Evolutionary conservation across 2,888 invertebrate species (phyloP).

Genomic region (Tipula vernalis): DNA sequence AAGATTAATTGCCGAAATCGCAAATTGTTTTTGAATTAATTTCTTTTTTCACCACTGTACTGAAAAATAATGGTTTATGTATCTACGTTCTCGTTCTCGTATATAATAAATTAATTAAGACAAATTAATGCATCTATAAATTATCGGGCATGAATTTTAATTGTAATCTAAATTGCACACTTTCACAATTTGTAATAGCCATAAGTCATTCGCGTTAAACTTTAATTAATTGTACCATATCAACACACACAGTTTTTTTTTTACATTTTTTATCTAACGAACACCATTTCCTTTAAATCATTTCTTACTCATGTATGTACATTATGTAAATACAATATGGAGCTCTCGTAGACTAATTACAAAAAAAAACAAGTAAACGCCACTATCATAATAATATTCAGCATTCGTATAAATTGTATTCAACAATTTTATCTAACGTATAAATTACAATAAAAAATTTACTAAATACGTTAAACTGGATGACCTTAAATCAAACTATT

Average conservation of each 20-base stretch:
- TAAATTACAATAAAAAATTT: not conserved
- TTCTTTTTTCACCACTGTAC: too few species aligned
- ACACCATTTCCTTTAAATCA: not conserved
- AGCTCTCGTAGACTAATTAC: not conserved
- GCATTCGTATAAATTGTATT: not conserved
- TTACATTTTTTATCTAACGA: not conserved
- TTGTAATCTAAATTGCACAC: not conserved
- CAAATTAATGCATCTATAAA: not conserved
- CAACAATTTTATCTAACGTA: not conserved
- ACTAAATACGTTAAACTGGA: not conserved
- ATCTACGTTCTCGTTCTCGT: not conserved
- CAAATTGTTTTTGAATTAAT: too few species aligned
- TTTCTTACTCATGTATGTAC: not conserved
- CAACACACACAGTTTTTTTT: not conserved
- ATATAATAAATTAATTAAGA: not conserved
- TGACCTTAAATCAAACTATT: not conserved
- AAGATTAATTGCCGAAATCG: too few species aligned
- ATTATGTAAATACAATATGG: too few species aligned
- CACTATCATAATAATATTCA: not conserved
- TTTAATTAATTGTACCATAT: not conserved
- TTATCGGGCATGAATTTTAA: not conserved
- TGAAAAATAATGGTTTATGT: not conserved
- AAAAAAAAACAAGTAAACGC: not conserved
- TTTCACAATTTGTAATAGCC: not conserved
- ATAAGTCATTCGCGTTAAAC: not conserved